Evolutionary conservation across 2,888 invertebrate species (phyloP).

Genomic region (Heliconius ethilla): DNA sequence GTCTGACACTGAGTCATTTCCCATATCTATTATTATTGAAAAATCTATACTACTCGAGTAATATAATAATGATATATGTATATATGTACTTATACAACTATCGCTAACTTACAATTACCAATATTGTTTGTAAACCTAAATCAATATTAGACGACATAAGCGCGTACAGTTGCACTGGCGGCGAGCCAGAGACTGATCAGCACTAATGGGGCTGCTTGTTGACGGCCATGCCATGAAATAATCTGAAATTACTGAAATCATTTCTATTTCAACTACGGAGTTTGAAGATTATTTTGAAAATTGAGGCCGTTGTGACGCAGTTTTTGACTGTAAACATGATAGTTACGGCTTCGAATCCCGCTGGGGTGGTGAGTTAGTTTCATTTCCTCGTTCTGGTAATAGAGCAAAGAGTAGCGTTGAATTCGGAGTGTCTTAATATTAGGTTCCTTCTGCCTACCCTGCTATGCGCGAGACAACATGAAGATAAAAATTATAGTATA

Average conservation of each 20-base stretch:
- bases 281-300: background rate
- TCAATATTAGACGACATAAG: slow-evolving; percentile 23
- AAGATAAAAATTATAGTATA: too few relatives aligned
- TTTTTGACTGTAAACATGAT: background rate
- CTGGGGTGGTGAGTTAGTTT: background rate
- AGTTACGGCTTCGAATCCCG: background rate
- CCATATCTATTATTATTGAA: too few relatives aligned
- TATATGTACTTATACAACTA: too few relatives aligned
- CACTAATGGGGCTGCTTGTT: slow-evolving; percentile 14
- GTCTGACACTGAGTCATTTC: too few relatives aligned
- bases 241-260: slow-evolving; percentile 13
- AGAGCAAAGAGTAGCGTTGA: background rate
- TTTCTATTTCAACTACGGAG: background rate
- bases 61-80: too few relatives aligned
- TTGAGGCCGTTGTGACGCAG: background rate
- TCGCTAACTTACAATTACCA: background rate
- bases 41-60: too few relatives aligned
- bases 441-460: background rate
- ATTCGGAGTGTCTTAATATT: background rate
- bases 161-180: slow-evolving; percentile 6
- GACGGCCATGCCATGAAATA: slow-evolving; percentile 6
- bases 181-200: slow-evolving; percentile 21
- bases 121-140: slow-evolving; percentile 3
- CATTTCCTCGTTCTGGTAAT: background rate
- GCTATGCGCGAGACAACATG: too few relatives aligned